phyloP scores from a whole-genome alignment of 2,797 vertebrate species.

The Malacoctenus gilli region DNA sequence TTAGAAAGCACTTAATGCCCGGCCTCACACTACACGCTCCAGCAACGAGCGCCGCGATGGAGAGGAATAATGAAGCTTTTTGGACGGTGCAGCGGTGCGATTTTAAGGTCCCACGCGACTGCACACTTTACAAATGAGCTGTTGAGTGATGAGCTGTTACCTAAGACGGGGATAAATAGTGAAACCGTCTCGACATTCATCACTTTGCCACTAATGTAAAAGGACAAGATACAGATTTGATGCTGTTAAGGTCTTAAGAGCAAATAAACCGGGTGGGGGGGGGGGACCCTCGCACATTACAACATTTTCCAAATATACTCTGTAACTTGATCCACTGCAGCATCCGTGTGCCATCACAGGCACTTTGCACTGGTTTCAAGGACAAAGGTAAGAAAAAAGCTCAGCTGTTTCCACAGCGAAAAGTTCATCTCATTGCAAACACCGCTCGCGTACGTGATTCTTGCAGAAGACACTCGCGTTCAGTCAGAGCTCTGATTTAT shows the following conservation, averaged over 20 bases:
- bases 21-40: constrained; percentile 56
- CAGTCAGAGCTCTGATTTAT: constrained; percentile 11
- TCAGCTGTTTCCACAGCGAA: neutral
- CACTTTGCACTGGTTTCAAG: constrained; percentile 13
- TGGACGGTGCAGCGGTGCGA: constrained; percentile 38
- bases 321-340: constrained; percentile 34
- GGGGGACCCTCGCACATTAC: no score
- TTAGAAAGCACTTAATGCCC: constrained; percentile 77
- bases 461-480: constrained; percentile 3
- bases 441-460: constrained; percentile 29
- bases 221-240: neutral
- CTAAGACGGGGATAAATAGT: constrained; percentile 8
- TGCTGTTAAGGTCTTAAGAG: no score
- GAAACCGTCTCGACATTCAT: constrained; percentile 11
- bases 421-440: neutral
- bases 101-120: constrained; percentile 40
- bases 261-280: no score
- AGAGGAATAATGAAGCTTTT: constrained; percentile 67
- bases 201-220: constrained; percentile 8
- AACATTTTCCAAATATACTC: constrained; percentile 26
- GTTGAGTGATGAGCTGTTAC: constrained; percentile 32
- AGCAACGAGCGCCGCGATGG: constrained; percentile 50
- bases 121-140: constrained; percentile 48
- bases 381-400: constrained; percentile 9
- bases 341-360: constrained; percentile 20